A percentile compares a stretch with the other conserved stretches of the same genome.
phyloP scores from a whole-genome alignment of 2,113 vertebrate species.

The Nyctibius bracteatus region DNA sequence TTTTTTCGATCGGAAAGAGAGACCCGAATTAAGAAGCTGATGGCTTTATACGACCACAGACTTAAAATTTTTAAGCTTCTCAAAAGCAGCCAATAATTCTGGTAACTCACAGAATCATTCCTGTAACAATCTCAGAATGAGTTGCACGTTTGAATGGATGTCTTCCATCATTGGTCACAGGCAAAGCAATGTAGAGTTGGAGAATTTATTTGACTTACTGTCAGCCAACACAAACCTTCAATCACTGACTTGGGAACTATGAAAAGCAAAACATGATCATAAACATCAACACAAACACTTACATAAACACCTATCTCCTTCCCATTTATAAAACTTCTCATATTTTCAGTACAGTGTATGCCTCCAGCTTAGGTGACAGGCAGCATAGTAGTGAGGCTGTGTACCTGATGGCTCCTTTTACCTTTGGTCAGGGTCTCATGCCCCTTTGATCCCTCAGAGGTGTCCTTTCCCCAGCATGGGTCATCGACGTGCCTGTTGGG shows the following conservation, averaged over 20 bases:
- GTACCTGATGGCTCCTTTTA: neutral
- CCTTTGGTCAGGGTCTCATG: rapidly evolving
- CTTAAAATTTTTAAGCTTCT: neutral
- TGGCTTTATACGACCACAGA: neutral
- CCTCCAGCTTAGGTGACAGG: neutral
- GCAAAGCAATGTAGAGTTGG: neutral
- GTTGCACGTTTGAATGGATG: neutral
- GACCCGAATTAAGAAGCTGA: neutral
- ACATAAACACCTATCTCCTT: neutral
- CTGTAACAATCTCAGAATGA: neutral
- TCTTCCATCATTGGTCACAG: neutral
- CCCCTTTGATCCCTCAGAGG: neutral
- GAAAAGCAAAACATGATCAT: neutral
- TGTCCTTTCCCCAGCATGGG: neutral
- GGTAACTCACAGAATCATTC: neutral
- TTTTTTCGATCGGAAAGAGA: neutral
- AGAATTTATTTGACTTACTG: neutral
- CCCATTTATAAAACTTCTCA: neutral
- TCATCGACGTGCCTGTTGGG: neutral
- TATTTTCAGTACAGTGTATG: neutral
- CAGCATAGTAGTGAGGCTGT: neutral
- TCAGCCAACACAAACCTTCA: neutral
- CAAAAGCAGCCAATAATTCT: neutral
- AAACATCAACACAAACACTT: neutral
- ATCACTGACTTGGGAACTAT: neutral